Base-by-base conservation (phyloP, 2,888 invertebrate genomes). In the Zhengitettix transpicula region DNA sequence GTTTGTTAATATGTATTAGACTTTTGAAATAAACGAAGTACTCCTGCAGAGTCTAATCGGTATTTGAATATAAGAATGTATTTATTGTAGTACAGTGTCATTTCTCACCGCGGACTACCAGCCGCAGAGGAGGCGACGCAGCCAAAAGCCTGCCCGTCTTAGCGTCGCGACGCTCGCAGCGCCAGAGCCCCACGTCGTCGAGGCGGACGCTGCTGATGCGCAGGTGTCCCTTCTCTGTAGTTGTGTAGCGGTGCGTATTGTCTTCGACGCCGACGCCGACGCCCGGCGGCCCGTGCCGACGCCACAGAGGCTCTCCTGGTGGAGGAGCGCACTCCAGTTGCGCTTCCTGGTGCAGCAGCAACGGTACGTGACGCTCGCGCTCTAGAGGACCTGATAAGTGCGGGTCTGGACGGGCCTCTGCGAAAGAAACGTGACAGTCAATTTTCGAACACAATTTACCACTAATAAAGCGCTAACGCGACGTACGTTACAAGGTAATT, bases 161-260 rank as follows among this genome's bases (percentile, higher is more conserved):
- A 9, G 55, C 40, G n/a, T 14, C 40, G 55, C 55, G 55, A 11
- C 28, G 55, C 40, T 55, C 55, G 55, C 55, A 55, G 55, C 40
- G 55, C 55, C 55, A 55, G n/a, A 55, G 55, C 14, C 55, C 55
- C 7, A 40, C 55, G 55, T 55, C 55, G n/a, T 55, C 55, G 40
- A 40, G 28, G 14, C 55, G 40, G 9, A 55, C 55, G 55, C 40
- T 55, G 55, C 41, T 55, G 42, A 55, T 40, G 55, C 55, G 55
- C 40, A 55, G 40, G 14, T 55, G 28, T 8, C 55, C 55, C 55
- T 28, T n/a, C 40, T 55, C 55, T 1, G 40, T 12, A 12, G 40
- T 14, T 3, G 55, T 12, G 55, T 55, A 55, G 14, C 55, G 55
- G 40, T 55, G 55, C 14, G 40, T 15, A n/a, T 41, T 40, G n/a